These are phyloP conservation scores for Ispidina picta DNA, from an alignment of 2,797 vertebrate genomes.

Conservation along the genomic window DNA sequence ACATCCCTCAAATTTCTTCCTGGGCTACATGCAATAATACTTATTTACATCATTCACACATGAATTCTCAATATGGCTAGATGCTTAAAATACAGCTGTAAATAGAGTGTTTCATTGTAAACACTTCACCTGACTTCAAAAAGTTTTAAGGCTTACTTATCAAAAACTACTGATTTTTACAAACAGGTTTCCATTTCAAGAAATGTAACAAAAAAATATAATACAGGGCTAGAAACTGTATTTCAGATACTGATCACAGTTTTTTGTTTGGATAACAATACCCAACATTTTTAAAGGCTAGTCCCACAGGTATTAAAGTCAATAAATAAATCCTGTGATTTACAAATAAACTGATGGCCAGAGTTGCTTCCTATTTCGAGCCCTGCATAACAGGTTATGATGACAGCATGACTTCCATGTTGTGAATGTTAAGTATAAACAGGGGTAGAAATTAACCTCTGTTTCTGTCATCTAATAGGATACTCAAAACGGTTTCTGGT, in stretches of 20 bases:
- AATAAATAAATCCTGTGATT: slow-evolving; percentile 18
- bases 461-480: slow-evolving; percentile 57
- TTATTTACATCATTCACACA: slow-evolving; percentile 22
- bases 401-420: slow-evolving; percentile 65
- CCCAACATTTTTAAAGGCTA: slow-evolving; percentile 13
- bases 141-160: background rate
- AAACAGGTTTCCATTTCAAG: slow-evolving; percentile 31
- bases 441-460: slow-evolving; percentile 83
- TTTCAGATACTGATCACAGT: slow-evolving; percentile 40
- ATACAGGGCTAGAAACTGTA: slow-evolving; percentile 77
- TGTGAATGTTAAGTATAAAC: slow-evolving; percentile 69
- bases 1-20: slow-evolving; percentile 5
- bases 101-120: slow-evolving; percentile 41
- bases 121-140: slow-evolving; percentile 9
- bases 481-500: slow-evolving; percentile 9
- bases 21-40: slow-evolving; percentile 23
- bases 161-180: background rate
- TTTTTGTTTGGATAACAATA: slow-evolving; percentile 12
- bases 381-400: slow-evolving; percentile 74
- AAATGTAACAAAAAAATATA: slow-evolving; percentile 52
- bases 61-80: background rate
- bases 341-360: slow-evolving; percentile 33
- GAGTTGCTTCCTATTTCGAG: slow-evolving; percentile 68
- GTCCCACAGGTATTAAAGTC: slow-evolving; percentile 16
- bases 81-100: slow-evolving; percentile 40